Evolutionary conservation across 2,797 vertebrate genomes (phyloP).

Genomic region (Rhabdophis nuchalis): DNA sequence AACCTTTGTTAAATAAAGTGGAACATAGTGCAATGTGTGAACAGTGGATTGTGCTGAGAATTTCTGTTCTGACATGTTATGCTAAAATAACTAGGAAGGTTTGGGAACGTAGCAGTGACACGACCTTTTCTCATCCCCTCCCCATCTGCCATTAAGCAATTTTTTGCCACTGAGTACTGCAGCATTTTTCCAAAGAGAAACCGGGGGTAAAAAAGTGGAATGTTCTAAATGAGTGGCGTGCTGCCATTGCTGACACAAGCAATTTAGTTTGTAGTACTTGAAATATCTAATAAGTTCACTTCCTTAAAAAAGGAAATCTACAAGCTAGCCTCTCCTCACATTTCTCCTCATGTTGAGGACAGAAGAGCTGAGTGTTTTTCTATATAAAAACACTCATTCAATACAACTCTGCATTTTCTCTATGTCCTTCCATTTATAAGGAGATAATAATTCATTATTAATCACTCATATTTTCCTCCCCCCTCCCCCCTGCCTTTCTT

Average conservation of each 20-base stretch:
- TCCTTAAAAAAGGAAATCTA: not conserved
- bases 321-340: not conserved
- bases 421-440: constrained; percentile 25
- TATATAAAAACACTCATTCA: not conserved
- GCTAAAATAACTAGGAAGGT: not conserved
- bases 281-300: not conserved
- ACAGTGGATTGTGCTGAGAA: not conserved
- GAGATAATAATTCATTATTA: constrained; percentile 29
- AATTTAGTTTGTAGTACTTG: not conserved
- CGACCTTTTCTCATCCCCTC: not conserved
- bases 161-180: not conserved
- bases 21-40: not conserved
- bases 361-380: not conserved
- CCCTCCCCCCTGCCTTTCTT: not conserved
- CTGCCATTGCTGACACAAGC: not conserved
- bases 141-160: not conserved
- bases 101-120: too few relatives aligned
- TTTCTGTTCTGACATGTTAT: not conserved
- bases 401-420: not conserved
- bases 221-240: not conserved
- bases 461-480: not conserved
- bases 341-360: not conserved
- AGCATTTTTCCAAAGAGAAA: not conserved
- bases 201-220: not conserved
- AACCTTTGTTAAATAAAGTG: not conserved